Percentiles rank a stretch among this genome's conserved stretches.
These are phyloP conservation scores for Miichthys miiuy DNA, from an alignment of 2,797 vertebrate genomes.

Conservation along the genomic window DNA sequence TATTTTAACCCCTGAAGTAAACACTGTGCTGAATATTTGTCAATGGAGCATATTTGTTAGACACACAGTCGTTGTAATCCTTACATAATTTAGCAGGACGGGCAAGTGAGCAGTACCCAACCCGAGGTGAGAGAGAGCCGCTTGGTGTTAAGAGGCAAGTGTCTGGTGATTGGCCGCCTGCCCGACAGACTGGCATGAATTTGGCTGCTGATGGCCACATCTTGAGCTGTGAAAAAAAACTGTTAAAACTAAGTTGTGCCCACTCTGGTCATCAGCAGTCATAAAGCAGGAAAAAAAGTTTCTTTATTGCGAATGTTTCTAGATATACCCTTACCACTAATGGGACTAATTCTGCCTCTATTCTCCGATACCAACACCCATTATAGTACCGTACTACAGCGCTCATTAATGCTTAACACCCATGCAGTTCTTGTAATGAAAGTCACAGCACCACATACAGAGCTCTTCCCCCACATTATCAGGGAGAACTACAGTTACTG, in stretches of 20 bases:
- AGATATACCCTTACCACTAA: constrained; percentile 49
- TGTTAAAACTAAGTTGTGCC: constrained; percentile 42
- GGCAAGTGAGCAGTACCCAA: constrained; percentile 65
- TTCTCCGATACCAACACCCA: constrained; percentile 48
- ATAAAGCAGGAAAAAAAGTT: constrained; percentile 47
- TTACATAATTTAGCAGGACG: constrained; percentile 48
- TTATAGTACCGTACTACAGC: constrained; percentile 57
- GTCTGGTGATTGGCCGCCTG: constrained; percentile 67
- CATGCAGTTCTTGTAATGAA: constrained; percentile 71
- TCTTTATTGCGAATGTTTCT: constrained; percentile 48
- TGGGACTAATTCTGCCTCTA: constrained; percentile 62
- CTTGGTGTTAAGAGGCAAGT: constrained; percentile 66
- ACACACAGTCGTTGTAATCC: constrained; percentile 37
- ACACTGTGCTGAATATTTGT: constrained; percentile 9
- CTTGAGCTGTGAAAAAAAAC: constrained; percentile 51
- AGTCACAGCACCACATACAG: constrained; percentile 56
- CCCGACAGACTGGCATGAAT: constrained; percentile 62
- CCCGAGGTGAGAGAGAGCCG: constrained; percentile 59
- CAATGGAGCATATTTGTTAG: constrained; percentile 24
- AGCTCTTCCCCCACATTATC: constrained; percentile 54
- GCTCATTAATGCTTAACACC: constrained; percentile 77
- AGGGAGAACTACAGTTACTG: constrained; percentile 49
- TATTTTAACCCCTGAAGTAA: background rate
- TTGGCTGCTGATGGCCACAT: constrained; percentile 56
- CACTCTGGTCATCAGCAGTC: constrained; percentile 31